Evolutionary conservation across 2,888 invertebrate species (phyloP), one percentile per base, ranked within the genome.

Genomic region (Drosophila rellima): DNA sequence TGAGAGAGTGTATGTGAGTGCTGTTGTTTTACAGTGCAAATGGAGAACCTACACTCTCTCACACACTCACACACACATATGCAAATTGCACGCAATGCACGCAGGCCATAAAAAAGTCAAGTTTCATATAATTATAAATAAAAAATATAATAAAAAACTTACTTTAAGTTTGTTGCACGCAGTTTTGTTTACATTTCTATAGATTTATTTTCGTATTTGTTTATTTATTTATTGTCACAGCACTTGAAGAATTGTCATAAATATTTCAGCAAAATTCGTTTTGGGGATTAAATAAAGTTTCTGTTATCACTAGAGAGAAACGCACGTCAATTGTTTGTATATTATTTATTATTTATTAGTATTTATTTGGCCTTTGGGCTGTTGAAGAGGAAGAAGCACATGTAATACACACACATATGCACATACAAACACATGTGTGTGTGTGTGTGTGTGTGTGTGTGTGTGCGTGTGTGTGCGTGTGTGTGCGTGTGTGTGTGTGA

Each of bases 301-400:
- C 69, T 70, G 62, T 80, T 83, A 78, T 83, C 87, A 86, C 75
- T 80, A 64, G 65, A 66, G 65, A 66, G 66, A 83, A 78, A 88
- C 89, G 84, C 87, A 75, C 72, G 69, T 77, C 71, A 74, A 88
- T 66, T 85, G 68, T 69, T 74, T 63, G 3, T 26, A 7, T 26
- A 7, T 7, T 26, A 4, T 26, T 26, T 26, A 7, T 7, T 26
- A 7, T 23, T 20, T 26, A 7, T 26, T 7, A 26, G 2, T 26
- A 26, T 47, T 23, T 51, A 18, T 55, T 66, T 61, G 61, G 77
- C 56, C 73, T 72, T 73, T 73, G 69, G 67, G 60, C 57, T 63
- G 52, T 45, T 23, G 51, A 71, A 73, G 82, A 79, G 69, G 72
- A 82, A 74, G 72, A 82, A 74, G 79, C 75, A 79, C 69, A 80